phyloP scores from a whole-genome alignment of 2,888 invertebrate genomes.

The Pyrrhia umbra region DNA sequence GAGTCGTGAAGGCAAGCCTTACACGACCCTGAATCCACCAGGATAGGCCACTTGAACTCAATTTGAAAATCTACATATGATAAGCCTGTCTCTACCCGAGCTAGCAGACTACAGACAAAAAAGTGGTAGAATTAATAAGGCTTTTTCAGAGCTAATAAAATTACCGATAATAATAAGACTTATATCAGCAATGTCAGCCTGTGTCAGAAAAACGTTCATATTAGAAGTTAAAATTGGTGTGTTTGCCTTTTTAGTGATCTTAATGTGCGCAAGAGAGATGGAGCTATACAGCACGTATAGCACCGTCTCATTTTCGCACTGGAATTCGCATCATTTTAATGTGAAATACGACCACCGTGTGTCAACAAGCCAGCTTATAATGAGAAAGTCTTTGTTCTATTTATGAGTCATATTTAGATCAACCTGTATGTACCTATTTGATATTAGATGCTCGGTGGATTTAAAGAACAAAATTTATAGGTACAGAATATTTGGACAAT shows the following conservation, averaged over 20 bases:
- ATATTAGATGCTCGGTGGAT: neutral
- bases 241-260: too few relatives aligned
- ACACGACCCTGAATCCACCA: slow-evolving; percentile 32
- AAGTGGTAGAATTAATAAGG: neutral
- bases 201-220: neutral
- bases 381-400: neutral
- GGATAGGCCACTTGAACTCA: slow-evolving; percentile 21
- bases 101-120: too few relatives aligned
- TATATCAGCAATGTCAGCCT: neutral
- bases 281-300: neutral
- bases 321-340: neutral
- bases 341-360: too few relatives aligned
- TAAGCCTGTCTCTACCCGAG: slow-evolving; percentile 8
- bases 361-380: neutral
- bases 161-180: too few relatives aligned
- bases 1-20: slow-evolving; percentile 34
- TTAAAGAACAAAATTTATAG: slow-evolving; percentile 2
- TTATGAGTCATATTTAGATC: neutral
- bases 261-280: neutral
- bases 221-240: too few relatives aligned
- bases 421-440: neutral
- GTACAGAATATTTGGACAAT: slow-evolving; percentile 10
- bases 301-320: neutral
- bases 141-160: slow-evolving; percentile 6
- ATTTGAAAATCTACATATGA: slow-evolving; percentile 5